Evolutionary conservation across 2,888 invertebrate genomes (phyloP).

Genomic region (Orthonychiurus folsomi): DNA sequence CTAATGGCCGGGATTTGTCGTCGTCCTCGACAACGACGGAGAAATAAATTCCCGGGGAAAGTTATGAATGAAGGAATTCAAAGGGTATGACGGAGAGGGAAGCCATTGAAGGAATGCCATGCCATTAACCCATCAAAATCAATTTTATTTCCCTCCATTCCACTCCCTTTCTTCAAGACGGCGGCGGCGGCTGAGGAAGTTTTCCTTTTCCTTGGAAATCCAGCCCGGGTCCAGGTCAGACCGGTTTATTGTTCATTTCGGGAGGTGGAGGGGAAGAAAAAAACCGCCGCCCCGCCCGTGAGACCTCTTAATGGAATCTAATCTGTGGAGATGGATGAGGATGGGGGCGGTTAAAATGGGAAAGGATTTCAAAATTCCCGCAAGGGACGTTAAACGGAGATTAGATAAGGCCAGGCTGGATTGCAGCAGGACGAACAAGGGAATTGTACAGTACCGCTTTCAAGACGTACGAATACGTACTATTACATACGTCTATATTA

Average conservation of each 20-base stretch:
- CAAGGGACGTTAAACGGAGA: not conserved
- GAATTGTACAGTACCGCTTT: no score
- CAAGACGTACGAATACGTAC: no score
- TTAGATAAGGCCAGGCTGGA: not conserved
- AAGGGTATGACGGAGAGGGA: not conserved
- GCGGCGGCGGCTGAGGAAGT: no score
- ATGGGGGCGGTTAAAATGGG: not conserved
- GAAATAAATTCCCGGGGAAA: not conserved
- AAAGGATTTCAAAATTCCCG: not conserved
- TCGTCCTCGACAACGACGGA: not conserved
- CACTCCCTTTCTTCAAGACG: no score
- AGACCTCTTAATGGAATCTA: constrained; percentile 1
- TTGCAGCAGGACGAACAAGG: no score
- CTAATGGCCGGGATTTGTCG: not conserved
- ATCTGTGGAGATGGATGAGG: not conserved
- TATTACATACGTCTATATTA: no score
- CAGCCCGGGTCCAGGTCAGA: not conserved
- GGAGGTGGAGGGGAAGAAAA: not conserved
- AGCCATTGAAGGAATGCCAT: not conserved
- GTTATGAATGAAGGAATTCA: not conserved
- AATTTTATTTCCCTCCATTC: not conserved
- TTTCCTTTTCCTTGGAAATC: no score
- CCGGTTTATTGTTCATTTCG: not conserved
- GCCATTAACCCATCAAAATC: not conserved
- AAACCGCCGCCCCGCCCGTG: no score